These are phyloP conservation scores for Nicator chloris DNA, from an alignment of 2,113 vertebrate species.

Conservation along the genomic window DNA sequence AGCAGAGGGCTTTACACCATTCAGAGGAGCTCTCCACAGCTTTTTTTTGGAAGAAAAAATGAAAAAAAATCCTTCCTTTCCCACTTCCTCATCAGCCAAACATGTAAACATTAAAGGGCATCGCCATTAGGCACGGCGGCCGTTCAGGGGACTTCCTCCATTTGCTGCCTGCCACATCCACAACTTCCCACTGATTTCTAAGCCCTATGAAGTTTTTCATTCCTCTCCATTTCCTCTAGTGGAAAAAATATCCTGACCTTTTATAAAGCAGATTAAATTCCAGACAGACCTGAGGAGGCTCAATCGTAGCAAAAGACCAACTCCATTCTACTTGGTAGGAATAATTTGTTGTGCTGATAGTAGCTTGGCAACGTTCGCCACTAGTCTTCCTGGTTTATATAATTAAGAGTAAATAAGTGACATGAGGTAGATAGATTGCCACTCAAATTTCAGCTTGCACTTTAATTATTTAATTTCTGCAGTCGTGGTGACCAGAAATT, in stretches of 20 bases:
- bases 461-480: not conserved
- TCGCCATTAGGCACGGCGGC: not conserved
- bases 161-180: not conserved
- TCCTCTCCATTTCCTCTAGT: not conserved
- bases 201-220: not conserved
- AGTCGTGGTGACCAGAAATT: not conserved
- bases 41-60: not conserved
- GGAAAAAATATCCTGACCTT: not conserved
- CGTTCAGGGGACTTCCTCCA: not conserved
- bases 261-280: not conserved
- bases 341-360: constrained; percentile 29
- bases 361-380: constrained; percentile 33
- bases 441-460: not conserved
- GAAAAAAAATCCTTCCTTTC: not conserved
- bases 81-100: not conserved
- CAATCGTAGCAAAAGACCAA: not conserved
- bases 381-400: constrained; percentile 36
- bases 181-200: not conserved
- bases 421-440: not conserved
- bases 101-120: not conserved
- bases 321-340: not conserved
- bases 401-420: constrained; percentile 48
- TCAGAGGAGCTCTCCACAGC: not conserved
- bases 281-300: not conserved
- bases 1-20: not conserved